A percentile compares a stretch with the other conserved stretches of the same genome.
Conservation (phyloP, 2,113 vertebrate species). For the Eolophus roseicapilla region DNA sequence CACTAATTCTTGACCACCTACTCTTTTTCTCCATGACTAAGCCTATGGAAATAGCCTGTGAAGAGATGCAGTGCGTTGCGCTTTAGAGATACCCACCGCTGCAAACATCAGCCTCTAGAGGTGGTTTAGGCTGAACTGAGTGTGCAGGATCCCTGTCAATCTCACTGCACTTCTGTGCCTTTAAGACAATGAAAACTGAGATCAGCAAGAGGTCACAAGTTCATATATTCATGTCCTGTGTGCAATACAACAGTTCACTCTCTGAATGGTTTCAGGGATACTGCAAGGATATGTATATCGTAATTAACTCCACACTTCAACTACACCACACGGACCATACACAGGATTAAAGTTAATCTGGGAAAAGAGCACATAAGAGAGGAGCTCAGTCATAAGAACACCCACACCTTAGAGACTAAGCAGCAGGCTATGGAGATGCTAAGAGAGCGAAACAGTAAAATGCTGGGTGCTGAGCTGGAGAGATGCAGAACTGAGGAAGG, state of each 20-base stretch:
- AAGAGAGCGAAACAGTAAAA: background rate
- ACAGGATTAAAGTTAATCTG: background rate
- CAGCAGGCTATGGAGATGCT: background rate
- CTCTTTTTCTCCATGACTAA: slow-evolving; percentile 64
- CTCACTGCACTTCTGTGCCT: background rate
- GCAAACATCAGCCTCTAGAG: background rate
- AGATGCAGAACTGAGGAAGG: background rate
- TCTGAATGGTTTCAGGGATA: slow-evolving; percentile 36
- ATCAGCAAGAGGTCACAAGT: slow-evolving; percentile 6
- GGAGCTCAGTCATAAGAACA: background rate
- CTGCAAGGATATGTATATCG: slow-evolving; percentile 39
- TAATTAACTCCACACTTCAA: slow-evolving; percentile 45
- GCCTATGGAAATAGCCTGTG: background rate
- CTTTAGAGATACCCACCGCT: background rate
- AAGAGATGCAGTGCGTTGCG: background rate
- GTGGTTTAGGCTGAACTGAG: background rate
- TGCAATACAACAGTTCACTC: background rate
- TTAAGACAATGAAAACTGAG: slow-evolving; percentile 17
- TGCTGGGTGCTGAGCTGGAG: background rate
- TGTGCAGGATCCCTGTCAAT: background rate
- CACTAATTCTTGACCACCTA: slow-evolving; percentile 53
- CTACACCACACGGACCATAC: background rate
- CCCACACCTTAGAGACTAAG: background rate
- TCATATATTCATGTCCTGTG: slow-evolving; percentile 4
- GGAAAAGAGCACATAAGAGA: background rate